A percentile compares a stretch with the other conserved stretches of the same genome.
Evolutionary conservation across 2,113 vertebrate genomes (phyloP).

Genomic region (Salvator merianae): DNA sequence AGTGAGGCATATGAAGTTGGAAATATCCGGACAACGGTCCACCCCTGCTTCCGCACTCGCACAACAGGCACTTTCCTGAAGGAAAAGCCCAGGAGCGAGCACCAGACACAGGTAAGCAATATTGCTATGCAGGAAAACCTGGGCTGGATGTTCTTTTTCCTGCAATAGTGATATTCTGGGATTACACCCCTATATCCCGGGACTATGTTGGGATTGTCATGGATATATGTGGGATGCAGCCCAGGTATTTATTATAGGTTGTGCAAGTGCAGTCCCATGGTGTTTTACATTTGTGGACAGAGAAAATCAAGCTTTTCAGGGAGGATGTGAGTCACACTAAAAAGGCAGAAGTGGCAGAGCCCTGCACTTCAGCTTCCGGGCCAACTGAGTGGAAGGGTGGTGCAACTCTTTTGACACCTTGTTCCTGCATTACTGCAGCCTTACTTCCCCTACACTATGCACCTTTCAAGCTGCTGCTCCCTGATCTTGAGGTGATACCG

Average conservation of each 20-base stretch:
- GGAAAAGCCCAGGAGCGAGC: too few species aligned
- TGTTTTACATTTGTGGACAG: too few species aligned
- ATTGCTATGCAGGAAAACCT: too few species aligned
- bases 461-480: background rate
- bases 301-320: background rate
- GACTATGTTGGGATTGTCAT: too few species aligned
- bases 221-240: background rate
- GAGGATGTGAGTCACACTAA: background rate
- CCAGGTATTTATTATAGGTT: background rate
- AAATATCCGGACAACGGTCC: too few species aligned
- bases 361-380: background rate
- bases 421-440: background rate
- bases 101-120: too few species aligned
- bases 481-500: background rate
- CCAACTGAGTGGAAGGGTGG: background rate
- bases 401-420: background rate
- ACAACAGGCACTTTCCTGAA: too few species aligned
- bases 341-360: background rate
- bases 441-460: background rate
- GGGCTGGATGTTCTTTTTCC: too few species aligned
- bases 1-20: too few species aligned
- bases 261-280: background rate
- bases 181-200: too few species aligned
- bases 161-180: too few species aligned
- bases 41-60: too few species aligned